These are phyloP conservation scores for Pelodiscus sinensis DNA, from an alignment of 2,113 vertebrate genomes.

Conservation along the genomic window DNA sequence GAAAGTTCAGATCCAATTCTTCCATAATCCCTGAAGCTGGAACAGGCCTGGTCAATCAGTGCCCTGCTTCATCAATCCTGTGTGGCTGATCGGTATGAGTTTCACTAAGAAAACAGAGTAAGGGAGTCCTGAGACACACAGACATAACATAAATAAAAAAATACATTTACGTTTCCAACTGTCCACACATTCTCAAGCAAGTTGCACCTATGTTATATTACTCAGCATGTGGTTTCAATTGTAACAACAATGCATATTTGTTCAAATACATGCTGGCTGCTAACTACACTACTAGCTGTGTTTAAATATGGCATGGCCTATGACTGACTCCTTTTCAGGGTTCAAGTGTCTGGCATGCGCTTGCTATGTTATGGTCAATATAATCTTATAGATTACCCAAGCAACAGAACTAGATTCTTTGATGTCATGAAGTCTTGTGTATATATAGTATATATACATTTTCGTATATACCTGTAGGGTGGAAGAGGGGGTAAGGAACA, in stretches of 20 bases:
- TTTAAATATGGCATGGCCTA: constrained; percentile 61
- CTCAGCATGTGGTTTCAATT: constrained; percentile 83
- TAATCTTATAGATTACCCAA: constrained; percentile 67
- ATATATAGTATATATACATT: fast-evolving
- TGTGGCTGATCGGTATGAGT: constrained; percentile 29
- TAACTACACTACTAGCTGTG: constrained; percentile 19
- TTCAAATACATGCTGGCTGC: constrained; percentile 55
- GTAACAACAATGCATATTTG: constrained; percentile 77
- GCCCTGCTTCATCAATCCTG: constrained; percentile 42
- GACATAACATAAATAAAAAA: constrained; percentile 70
- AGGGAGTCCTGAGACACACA: constrained; percentile 39
- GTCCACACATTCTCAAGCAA: constrained; percentile 61
- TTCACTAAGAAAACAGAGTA: constrained; percentile 52
- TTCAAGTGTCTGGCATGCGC: constrained; percentile 73
- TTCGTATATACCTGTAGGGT: not conserved
- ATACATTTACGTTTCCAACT: constrained; percentile 54
- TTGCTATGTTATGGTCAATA: constrained; percentile 52
- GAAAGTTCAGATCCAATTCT: constrained; percentile 53
- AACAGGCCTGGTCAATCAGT: constrained; percentile 50
- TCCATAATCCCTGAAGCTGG: constrained; percentile 36
- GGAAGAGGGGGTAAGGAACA: not conserved
- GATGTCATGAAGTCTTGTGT: constrained; percentile 54
- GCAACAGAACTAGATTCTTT: constrained; percentile 54
- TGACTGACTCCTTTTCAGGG: constrained; percentile 56
- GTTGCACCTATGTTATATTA: constrained; percentile 63